Conservation (phyloP, 1,140 invertebrate genomes). For the Drosophila aff. region DNA sequence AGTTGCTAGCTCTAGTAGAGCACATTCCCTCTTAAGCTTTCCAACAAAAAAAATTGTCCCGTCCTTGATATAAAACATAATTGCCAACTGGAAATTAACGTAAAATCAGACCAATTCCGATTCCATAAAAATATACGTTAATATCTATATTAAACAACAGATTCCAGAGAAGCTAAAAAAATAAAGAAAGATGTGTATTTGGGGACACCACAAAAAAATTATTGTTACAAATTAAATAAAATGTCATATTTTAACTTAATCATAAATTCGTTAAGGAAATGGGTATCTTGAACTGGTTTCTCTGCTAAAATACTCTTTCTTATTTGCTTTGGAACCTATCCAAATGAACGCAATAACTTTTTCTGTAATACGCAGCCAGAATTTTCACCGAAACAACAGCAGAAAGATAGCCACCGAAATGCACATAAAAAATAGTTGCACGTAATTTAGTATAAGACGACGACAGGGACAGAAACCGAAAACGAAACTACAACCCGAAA, state of each 20-base stretch:
- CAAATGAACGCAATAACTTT: slow-evolving; percentile 74
- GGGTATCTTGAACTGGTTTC: background rate
- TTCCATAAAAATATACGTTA: too few species aligned
- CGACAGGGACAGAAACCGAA: slow-evolving; percentile 37
- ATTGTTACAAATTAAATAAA: background rate
- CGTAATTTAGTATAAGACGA: slow-evolving; percentile 68
- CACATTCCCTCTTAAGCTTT: too few species aligned
- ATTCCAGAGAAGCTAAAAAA: too few species aligned
- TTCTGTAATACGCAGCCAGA: slow-evolving; percentile 61
- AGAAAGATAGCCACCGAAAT: slow-evolving; percentile 33
- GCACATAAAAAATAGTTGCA: slow-evolving; percentile 79
- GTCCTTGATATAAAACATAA: too few species aligned
- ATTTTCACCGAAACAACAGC: slow-evolving; percentile 58
- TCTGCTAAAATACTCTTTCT: background rate
- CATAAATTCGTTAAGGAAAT: background rate
- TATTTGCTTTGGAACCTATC: slow-evolving; percentile 58
- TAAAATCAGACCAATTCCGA: too few species aligned
- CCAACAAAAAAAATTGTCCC: too few species aligned
- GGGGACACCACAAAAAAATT: background rate
- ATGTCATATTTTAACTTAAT: background rate
- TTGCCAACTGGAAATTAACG: too few species aligned
- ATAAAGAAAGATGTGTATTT: too few species aligned
- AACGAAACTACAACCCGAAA: slow-evolving; percentile 58
- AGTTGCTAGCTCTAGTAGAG: too few species aligned
- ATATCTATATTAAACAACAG: too few species aligned